Conservation (phyloP, 2,888 invertebrate species). For the Metacarcinus magister region DNA sequence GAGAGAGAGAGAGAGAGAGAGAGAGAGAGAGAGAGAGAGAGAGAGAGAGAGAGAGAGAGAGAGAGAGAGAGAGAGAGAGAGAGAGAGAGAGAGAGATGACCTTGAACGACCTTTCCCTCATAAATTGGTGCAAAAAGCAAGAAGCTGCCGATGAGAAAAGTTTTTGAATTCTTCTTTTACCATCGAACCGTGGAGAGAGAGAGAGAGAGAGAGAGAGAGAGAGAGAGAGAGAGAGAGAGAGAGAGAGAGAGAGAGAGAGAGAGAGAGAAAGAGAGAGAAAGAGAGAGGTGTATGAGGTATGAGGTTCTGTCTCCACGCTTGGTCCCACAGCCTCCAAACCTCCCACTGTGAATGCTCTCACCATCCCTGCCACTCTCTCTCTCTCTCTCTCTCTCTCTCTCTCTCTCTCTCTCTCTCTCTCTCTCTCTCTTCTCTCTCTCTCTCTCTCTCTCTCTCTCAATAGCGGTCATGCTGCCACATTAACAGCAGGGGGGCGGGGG, state of each 20-base stretch:
- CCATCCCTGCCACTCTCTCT: too few species aligned
- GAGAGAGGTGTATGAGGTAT: background rate
- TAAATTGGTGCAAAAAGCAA: background rate
- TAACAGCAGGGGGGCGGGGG: background rate
- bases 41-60: background rate
- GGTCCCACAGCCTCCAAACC: too few species aligned
- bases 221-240: constrained; percentile 9
- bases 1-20: constrained; percentile 26
- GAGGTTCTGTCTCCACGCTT: background rate
- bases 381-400: too few species aligned
- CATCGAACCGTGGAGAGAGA: background rate
- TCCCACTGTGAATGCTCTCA: background rate
- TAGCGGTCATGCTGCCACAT: background rate
- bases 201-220: too few species aligned
- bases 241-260: constrained; percentile 15
- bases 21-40: constrained; percentile 26
- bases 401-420: too few species aligned
- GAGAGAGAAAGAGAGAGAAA: background rate
- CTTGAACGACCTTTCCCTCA: background rate
- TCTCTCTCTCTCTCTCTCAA: constrained; percentile 22
- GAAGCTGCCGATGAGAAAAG: background rate
- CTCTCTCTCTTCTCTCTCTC: constrained; percentile 26
- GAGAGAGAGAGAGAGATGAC: background rate
- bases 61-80: background rate
- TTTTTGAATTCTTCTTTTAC: background rate